phyloP scores from a whole-genome alignment of 2,113 vertebrate genomes.

The Condylura cristata region DNA sequence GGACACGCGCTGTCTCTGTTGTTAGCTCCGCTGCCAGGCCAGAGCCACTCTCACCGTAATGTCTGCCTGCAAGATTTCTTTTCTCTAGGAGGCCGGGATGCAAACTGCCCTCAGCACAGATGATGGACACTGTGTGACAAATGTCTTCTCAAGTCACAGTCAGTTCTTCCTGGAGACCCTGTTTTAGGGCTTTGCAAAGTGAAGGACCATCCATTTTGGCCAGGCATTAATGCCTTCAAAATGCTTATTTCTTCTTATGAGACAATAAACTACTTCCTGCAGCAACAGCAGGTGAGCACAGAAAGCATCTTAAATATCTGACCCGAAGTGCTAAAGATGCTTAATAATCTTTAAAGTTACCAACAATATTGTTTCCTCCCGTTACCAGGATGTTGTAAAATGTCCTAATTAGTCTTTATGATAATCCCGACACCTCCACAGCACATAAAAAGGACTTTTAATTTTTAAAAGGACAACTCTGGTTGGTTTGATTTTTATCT shows the following conservation, averaged over 20 bases:
- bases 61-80: slow-evolving; percentile 32
- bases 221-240: slow-evolving; percentile 80
- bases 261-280: slow-evolving; percentile 85
- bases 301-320: slow-evolving; percentile 85
- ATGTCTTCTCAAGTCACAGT: slow-evolving; percentile 49
- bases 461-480: slow-evolving; percentile 86
- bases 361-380: slow-evolving; percentile 80
- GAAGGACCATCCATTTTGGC: slow-evolving; percentile 66
- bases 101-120: slow-evolving; percentile 19
- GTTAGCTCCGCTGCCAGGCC: not conserved
- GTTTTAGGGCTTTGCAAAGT: slow-evolving; percentile 73
- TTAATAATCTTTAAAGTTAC: slow-evolving; percentile 86
- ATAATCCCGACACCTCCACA: slow-evolving; percentile 84
- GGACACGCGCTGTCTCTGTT: not conserved
- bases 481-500: slow-evolving; percentile 86
- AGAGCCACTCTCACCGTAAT: not conserved
- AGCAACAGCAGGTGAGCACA: slow-evolving; percentile 84
- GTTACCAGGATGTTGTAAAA: slow-evolving; percentile 87
- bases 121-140: not conserved
- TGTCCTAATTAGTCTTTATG: slow-evolving; percentile 87
- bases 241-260: slow-evolving; percentile 80
- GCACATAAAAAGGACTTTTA: slow-evolving; percentile 87
- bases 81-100: slow-evolving; percentile 56
- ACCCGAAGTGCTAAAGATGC: slow-evolving; percentile 82
- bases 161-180: slow-evolving; percentile 61